Base-by-base conservation (phyloP, 2,797 vertebrate species). In the Myotis daubentonii region DNA sequence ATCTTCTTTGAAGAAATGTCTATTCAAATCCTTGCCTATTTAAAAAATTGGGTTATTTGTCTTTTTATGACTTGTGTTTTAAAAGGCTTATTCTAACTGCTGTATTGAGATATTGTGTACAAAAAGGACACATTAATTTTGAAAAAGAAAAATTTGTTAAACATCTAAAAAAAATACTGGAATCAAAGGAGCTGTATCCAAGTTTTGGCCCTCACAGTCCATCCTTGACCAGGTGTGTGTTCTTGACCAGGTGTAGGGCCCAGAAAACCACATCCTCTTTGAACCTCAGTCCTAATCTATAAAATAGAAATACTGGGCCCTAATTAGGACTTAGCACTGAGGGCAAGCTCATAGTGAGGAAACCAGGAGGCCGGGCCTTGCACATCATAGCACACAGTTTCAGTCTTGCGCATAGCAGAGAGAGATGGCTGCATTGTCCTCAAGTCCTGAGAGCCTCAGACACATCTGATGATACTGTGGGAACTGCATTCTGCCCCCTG, bases 1-100 rank as follows among this genome's bases (percentile, higher is more conserved):
- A 62, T 88, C 70, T 78, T 87, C 60, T 95, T 51, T 78, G 80
- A 62, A 91, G 36, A 87, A 84, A n/a, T 84, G 30, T 81, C 55
- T 53, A 65, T 84, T 92, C 66, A 93, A 85, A 87, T 70, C 51
- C 41, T 81, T 76, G n/a, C 66, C 33, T 53, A 60, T 91, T 86
- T 78, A 13, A 44, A 89, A 88, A 91, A 79, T 28, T 79, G 23
- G 36, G 30, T 91, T 94, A 19, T 85, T 92, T 85, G 33, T 96
- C 62, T 89, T 90, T 71, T 79, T 68, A 47, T 84, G 25, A 81
- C n/a, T 62, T 33, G 49, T 0, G 2, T 87, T 92, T 94, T 86
- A 81, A 92, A 93, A 86, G 79, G n/a, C 41, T 93, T 82, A 84
- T 74, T 95, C 81, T 81, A 51, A 60, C 10, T 47, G 30, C 76